These are phyloP conservation scores for Phrynocephalus guinanensis DNA, from an alignment of 2,797 vertebrate genomes.

Conservation along the genomic window DNA sequence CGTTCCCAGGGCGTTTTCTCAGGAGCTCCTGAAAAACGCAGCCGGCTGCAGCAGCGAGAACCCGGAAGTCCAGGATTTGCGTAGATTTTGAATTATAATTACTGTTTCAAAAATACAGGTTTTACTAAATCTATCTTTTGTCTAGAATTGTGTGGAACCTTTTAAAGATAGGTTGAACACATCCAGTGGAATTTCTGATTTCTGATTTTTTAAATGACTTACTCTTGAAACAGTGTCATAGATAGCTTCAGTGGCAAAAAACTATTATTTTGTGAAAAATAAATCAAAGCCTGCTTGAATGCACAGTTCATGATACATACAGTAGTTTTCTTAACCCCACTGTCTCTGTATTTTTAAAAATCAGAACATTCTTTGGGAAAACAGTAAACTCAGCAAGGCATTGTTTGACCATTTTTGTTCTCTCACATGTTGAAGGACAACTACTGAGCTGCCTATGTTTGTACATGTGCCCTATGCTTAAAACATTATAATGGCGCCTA, in stretches of 20 bases:
- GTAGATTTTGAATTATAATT: neutral
- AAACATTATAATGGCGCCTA: neutral
- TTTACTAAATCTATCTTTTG: too few species aligned
- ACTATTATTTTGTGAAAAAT: neutral
- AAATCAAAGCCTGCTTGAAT: neutral
- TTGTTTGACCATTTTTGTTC: neutral
- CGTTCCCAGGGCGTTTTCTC: too few species aligned
- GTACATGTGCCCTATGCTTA: neutral
- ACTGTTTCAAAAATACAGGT: neutral
- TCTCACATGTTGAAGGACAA: neutral
- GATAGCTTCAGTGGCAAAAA: too few species aligned
- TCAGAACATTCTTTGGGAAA: too few species aligned
- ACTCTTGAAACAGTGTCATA: too few species aligned
- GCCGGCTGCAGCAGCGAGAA: too few species aligned
- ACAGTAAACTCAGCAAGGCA: neutral
- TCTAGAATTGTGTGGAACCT: too few species aligned
- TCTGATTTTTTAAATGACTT: too few species aligned
- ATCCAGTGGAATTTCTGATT: neutral
- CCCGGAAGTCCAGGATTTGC: neutral
- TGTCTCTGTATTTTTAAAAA: too few species aligned
- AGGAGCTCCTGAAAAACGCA: too few species aligned
- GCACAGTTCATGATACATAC: neutral
- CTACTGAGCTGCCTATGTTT: neutral
- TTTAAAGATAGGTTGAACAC: too few species aligned
- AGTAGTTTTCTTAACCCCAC: neutral